Percentiles rank a stretch among this genome's conserved stretches.
These are phyloP conservation scores for Cygnus atratus DNA, from an alignment of 2,113 vertebrate species.

Conservation along the genomic window DNA sequence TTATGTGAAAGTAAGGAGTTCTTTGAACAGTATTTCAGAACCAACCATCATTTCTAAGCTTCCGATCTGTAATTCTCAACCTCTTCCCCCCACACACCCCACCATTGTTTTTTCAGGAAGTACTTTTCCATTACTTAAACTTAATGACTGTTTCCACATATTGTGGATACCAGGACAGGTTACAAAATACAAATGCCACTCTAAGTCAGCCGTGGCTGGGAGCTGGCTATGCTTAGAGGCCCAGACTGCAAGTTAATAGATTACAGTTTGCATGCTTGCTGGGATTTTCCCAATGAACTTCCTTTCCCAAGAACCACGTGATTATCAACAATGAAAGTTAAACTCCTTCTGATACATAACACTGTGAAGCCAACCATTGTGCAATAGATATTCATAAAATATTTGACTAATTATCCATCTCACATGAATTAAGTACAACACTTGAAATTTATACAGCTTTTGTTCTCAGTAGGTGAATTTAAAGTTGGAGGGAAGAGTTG, in stretches of 20 bases:
- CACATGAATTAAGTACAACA: neutral
- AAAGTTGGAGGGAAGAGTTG: neutral
- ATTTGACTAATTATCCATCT: conserved; percentile 3
- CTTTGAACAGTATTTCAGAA: neutral
- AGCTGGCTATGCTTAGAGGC: neutral
- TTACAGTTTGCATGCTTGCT: neutral
- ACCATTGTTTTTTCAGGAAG: neutral
- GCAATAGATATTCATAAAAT: neutral
- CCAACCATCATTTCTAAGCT: neutral
- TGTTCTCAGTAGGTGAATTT: neutral
- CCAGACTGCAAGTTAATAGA: neutral
- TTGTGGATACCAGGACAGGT: neutral
- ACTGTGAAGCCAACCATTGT: neutral
- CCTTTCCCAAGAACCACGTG: neutral
- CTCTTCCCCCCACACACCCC: neutral
- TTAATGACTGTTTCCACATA: neutral
- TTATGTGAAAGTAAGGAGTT: neutral
- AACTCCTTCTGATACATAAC: neutral
- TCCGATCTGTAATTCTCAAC: neutral
- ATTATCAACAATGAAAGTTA: neutral
- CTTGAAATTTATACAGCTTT: neutral
- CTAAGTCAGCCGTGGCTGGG: neutral
- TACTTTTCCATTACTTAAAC: neutral
- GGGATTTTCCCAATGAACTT: conserved; percentile 2
- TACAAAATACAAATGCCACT: neutral